Evolutionary conservation across 2,797 vertebrate genomes (phyloP), one percentile per base, ranked within the genome.

Genomic region (Notolabrus celidotus): DNA sequence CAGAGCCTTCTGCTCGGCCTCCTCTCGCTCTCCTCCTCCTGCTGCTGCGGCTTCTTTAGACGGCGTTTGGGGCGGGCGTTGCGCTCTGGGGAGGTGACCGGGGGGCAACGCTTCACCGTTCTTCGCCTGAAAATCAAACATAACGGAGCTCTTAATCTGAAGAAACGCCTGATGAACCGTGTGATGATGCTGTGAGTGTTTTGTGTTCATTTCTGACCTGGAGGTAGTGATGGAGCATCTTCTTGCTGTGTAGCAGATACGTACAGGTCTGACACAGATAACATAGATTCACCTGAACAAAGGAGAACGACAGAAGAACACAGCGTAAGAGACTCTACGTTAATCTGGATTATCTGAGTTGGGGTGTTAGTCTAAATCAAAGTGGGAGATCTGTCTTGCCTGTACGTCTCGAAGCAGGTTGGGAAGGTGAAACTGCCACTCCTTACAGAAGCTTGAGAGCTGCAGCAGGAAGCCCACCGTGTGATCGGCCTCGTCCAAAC

Each of bases 231-330:
- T 97, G 97, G 14, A 99, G 96, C 97, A 99, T 97, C 90, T 99
- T 99, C 77, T 97, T 98, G 92, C 97, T 98, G 86, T 99, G 97
- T 41, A 99, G 94, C 58, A 99, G 96, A 57, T 97, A 99, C 0
- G 97, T 99, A 74, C 98, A 99, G 55, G 97, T 97, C 93, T 99
- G 98, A 69, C 98, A 99, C 84, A 99, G 82, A 83, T 98, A 98
- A 77, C 98, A 97, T 59, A 99, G 90, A 69, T 97, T 99, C 4
- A 98, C 96, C 98, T 99, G 90, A 12, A 83, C 10, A 36, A 34
- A 36, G 66, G 43, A 31, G 38, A 19, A 43, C 62, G 33, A 67
- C 15, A 38, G 4, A 31, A 7, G 66, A 4, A 36, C 0, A 5
- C 2, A 57, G 11, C 2, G 56, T 19, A 10, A 17, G 4, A 10